Evolutionary conservation across 2,797 vertebrate genomes (phyloP).

Genomic region (Ctenochaetus hawaiiensis): DNA sequence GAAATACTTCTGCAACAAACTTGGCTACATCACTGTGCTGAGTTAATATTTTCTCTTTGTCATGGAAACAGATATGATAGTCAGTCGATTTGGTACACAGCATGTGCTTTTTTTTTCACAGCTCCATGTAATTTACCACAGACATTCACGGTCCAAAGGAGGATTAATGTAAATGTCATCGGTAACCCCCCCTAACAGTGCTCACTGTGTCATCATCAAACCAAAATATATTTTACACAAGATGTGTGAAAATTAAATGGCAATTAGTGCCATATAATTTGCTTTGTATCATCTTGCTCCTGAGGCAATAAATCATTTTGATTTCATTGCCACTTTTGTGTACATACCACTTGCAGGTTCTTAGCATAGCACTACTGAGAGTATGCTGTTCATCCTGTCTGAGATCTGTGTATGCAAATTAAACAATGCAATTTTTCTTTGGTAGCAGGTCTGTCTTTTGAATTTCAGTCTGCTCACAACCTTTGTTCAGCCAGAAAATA

Average conservation of each 20-base stretch:
- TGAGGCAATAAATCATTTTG: neutral
- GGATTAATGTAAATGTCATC: neutral
- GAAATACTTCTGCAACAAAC: conserved; percentile 10
- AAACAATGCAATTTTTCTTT: neutral
- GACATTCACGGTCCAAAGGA: neutral
- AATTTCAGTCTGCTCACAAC: neutral
- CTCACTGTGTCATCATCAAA: neutral
- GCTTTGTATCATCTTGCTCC: neutral
- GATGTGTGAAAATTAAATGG: neutral
- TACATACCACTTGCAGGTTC: neutral
- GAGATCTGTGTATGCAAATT: neutral
- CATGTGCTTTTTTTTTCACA: neutral
- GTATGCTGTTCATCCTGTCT: conserved; percentile 16
- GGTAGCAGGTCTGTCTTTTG: neutral
- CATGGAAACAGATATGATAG: neutral
- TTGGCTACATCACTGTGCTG: neutral
- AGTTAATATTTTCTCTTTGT: conserved; percentile 9
- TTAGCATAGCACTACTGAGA: neutral
- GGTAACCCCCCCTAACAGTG: neutral
- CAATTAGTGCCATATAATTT: neutral
- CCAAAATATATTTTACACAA: neutral
- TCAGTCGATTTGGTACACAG: neutral
- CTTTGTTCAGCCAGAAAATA: neutral
- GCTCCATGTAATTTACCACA: neutral
- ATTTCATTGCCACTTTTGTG: neutral